Conservation (phyloP, 2,888 invertebrate genomes). For the Heteromyza rotundicornis region DNA sequence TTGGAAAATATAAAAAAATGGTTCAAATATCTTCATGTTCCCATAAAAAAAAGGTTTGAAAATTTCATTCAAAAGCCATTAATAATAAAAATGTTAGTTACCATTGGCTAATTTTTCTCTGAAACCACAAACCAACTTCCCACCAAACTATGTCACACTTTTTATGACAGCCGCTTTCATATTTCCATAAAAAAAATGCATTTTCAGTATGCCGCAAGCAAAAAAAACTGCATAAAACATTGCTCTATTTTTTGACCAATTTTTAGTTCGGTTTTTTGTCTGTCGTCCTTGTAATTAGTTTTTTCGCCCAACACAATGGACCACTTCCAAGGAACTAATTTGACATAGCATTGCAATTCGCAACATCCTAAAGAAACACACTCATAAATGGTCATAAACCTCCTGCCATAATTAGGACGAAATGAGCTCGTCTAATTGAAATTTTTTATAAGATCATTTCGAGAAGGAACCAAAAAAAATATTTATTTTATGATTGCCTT, state of each 20-base stretch:
- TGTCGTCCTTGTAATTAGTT: not conserved
- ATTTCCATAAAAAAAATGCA: not conserved
- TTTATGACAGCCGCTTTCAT: conserved; percentile 6
- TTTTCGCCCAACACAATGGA: conserved; percentile 1
- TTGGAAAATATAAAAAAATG: no score
- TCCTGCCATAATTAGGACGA: no score
- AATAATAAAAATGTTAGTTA: no score
- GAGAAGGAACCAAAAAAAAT: not conserved
- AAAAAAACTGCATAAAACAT: conserved; percentile 23
- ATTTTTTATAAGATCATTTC: not conserved
- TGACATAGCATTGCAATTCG: not conserved
- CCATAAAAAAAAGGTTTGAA: no score
- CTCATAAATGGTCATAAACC: not conserved
- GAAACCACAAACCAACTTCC: no score
- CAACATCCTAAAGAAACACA: not conserved
- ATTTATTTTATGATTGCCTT: not conserved
- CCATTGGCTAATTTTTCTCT: no score
- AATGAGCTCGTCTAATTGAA: no score
- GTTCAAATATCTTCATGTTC: no score
- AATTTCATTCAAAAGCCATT: no score
- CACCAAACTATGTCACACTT: conserved; percentile 9
- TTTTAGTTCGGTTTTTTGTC: no score
- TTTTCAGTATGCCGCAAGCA: not conserved
- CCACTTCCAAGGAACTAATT: not conserved
- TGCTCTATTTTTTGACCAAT: conserved; percentile 47